These are phyloP conservation scores for Acleris cristana DNA, from an alignment of 2,888 invertebrate genomes.

Conservation along the genomic window DNA sequence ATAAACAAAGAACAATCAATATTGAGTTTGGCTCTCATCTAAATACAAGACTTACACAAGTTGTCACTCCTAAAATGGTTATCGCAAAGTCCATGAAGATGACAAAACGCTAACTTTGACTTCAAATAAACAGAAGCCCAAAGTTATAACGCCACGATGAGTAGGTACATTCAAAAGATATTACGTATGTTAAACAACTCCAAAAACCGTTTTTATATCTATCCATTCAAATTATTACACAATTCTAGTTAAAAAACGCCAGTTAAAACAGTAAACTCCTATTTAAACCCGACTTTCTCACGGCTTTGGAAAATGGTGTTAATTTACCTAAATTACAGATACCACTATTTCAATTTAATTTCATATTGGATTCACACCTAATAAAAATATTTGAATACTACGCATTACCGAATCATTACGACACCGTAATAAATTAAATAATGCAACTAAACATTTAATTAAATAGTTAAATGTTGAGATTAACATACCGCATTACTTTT, in stretches of 20 bases:
- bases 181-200: neutral
- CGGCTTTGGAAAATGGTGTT: conserved; percentile 12
- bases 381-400: conserved; percentile 24
- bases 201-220: neutral
- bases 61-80: too few species aligned
- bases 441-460: conserved; percentile 25
- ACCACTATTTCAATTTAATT: conserved; percentile 18
- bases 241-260: conserved; percentile 3
- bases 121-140: too few species aligned
- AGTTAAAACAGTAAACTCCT: conserved; percentile 1
- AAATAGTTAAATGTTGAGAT: conserved; percentile 26
- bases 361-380: conserved; percentile 22
- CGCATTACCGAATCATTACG: conserved; percentile 14
- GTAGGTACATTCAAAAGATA: too few species aligned
- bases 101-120: too few species aligned
- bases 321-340: conserved; percentile 18
- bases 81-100: too few species aligned
- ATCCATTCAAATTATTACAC: neutral
- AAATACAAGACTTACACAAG: too few species aligned
- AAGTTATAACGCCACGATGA: too few species aligned
- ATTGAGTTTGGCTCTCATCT: too few species aligned
- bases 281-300: conserved; percentile 5
- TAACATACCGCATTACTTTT: conserved; percentile 25
- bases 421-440: conserved; percentile 34
- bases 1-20: too few species aligned